Evolutionary conservation across 35 echinoderm and acorn worm species (phyloP), one percentile per base, ranked within the genome.

Genomic region (Acanthaster planci): DNA sequence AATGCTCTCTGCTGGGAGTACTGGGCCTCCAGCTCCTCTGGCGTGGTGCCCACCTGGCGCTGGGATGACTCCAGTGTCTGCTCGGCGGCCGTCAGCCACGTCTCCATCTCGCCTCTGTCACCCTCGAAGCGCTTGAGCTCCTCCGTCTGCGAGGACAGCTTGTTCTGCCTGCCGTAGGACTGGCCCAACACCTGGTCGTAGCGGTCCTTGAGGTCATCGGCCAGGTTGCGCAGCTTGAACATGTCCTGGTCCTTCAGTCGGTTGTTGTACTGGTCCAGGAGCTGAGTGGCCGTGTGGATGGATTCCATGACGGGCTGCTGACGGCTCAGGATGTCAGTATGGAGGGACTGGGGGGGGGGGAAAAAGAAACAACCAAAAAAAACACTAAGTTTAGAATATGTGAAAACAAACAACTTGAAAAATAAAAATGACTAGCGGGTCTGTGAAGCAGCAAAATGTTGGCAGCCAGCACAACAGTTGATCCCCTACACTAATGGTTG

Each of bases 241-340:
- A 76, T 84, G 78, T 99, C 92, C 42, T 87, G 84, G 26, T 99
- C 96, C 50, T 89, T 90, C 30, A 99, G 85, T 44, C 89, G 83
- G 85, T 87, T 84, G 51, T 90, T 90, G 82, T 94, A 82, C 26
- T 81, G 88, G 75, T 88, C 92, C 10, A 94, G 80, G 38, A 99
- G 92, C 80, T 93, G 89, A 34, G 87, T 87, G 60, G 92, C 90
- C 36, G 92, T 89, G 82, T 99, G 96, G 78, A 91, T 90, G 21
- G 89, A 53, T 76, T 94, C 92, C 86, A 99, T 91, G 78, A 99
- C 86, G 83, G 96, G 92, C 59, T 93, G 92, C 60, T 99, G 96
- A 39, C 84, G 86, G 52, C 60, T 82, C 16, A 88, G 80, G 31
- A 99, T 86, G 79, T 99, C 96, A 12, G 90, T 89, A 86, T 94